phyloP scores from a whole-genome alignment of 2,113 vertebrate genomes.

The Nematolebias whitei region DNA sequence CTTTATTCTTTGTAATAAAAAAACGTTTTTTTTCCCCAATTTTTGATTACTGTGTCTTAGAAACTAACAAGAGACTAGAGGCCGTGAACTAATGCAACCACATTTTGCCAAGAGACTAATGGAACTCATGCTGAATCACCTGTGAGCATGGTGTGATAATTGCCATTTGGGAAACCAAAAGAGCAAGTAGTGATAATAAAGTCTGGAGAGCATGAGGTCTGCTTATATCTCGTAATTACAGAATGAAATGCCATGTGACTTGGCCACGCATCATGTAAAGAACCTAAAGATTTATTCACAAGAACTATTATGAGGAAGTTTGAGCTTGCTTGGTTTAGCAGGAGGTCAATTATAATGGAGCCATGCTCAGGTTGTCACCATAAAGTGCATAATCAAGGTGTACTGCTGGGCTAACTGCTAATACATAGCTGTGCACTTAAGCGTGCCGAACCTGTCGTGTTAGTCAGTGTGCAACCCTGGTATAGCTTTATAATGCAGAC shows the following conservation, averaged over 20 bases:
- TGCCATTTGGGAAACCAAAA: slow-evolving; percentile 61
- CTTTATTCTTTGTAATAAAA: slow-evolving; percentile 11
- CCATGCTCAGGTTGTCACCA: slow-evolving; percentile 64
- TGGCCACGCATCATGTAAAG: slow-evolving; percentile 56
- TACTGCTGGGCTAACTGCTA: slow-evolving; percentile 63
- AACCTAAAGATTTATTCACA: slow-evolving; percentile 66
- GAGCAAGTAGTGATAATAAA: slow-evolving; percentile 68
- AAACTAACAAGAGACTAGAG: slow-evolving; percentile 54
- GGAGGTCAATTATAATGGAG: slow-evolving; percentile 67
- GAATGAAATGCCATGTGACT: slow-evolving; percentile 64
- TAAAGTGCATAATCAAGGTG: slow-evolving; percentile 62
- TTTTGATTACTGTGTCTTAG: slow-evolving; percentile 30
- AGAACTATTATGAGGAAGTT: slow-evolving; percentile 47
- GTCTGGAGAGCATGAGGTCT: slow-evolving; percentile 53
- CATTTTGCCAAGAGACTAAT: slow-evolving; percentile 60
- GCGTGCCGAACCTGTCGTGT: slow-evolving; percentile 44
- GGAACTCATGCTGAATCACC: slow-evolving; percentile 71
- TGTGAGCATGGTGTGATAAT: slow-evolving; percentile 73
- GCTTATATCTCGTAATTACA: slow-evolving; percentile 61
- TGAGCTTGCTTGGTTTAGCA: slow-evolving; percentile 62
- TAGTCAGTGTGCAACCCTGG: slow-evolving; percentile 43
- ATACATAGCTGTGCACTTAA: slow-evolving; percentile 71
- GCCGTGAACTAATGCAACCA: slow-evolving; percentile 51
- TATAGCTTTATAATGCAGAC: slow-evolving; percentile 33
- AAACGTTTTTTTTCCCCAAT: slow-evolving; percentile 32